Evolutionary conservation across 2,797 vertebrate species (phyloP), one percentile per base, ranked within the genome.

Genomic region (Miichthys miiuy): DNA sequence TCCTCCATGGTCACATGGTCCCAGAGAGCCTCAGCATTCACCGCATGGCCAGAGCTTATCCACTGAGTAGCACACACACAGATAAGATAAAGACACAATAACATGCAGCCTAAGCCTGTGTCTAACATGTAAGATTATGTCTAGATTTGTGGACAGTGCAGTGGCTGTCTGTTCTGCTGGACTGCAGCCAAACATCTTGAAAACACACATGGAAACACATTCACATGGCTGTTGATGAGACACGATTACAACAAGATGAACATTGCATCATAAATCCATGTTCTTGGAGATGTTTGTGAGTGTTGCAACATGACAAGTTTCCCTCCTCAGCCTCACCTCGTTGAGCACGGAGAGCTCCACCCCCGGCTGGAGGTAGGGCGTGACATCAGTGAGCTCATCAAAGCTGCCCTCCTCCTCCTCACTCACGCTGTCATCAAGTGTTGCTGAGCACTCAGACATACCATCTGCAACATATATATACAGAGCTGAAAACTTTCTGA

Each of bases 1-100:
- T 99, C 98, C 57, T 98, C 98, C 98, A 99, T 98, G 66, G 98
- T 98, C 91, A 99, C 97, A 61, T 99, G 98, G 93, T 99, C 98
- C 98, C 98, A 99, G 71, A 99, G 95, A 48, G 98, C 98, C 91
- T 99, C 98, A 1, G 98, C 98, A 30, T 95, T 96, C 77, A 99
- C 97, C 0, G 95, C 50, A 20, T 95, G 96, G 87, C 98, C 98
- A 61, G 95, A 96, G 0, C 92, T 96, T 90, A 99, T 97, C 93
- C 97, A 95, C 98, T 99, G 0, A 79, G 64, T 10, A 78, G 65
- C 60, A 77, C 77, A 89, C 75, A 90, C 58, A 80, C 80, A 89
- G 80, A 92, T 82, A 83, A 88, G 82, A 88, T 81, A 87, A 77
- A 87, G 23, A 87, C 48, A 83, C 76, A 89, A 93, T 92, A 88